phyloP scores from a whole-genome alignment of 2,113 vertebrate species.

The Elachura formosa region DNA sequence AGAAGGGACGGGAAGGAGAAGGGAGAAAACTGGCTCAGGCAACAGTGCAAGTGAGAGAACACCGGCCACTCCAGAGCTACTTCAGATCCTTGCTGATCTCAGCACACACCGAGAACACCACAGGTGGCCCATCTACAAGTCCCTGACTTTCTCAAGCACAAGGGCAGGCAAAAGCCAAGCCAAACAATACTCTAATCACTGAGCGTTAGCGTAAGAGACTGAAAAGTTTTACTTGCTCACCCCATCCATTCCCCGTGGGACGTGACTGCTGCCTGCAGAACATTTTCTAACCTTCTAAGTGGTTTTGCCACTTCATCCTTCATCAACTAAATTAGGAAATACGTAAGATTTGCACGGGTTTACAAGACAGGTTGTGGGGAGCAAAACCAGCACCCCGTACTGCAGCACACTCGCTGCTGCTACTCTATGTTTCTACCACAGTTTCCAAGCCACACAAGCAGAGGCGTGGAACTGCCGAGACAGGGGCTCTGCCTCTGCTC shows the following conservation, averaged over 20 bases:
- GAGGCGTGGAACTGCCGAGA: background rate
- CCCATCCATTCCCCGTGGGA: background rate
- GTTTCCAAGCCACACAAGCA: background rate
- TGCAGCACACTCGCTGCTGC: fast-evolving
- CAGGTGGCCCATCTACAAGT: background rate
- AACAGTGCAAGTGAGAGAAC: background rate
- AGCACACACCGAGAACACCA: background rate
- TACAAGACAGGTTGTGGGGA: background rate
- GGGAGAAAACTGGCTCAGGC: background rate
- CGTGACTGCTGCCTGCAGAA: background rate
- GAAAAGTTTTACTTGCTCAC: background rate
- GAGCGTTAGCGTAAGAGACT: background rate
- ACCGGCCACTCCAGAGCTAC: background rate
- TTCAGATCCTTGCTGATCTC: background rate
- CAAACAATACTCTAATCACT: background rate
- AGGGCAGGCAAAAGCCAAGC: background rate
- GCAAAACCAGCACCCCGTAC: background rate
- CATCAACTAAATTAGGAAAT: background rate
- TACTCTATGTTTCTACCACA: fast-evolving
- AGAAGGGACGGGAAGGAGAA: background rate
- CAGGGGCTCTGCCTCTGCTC: background rate
- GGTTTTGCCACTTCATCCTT: background rate
- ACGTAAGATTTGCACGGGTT: background rate
- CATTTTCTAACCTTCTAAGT: background rate
- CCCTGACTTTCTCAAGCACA: background rate